These are phyloP conservation scores for Hirtodrosophila duncani DNA, from an alignment of 2,888 invertebrate genomes.

Conservation along the genomic window DNA sequence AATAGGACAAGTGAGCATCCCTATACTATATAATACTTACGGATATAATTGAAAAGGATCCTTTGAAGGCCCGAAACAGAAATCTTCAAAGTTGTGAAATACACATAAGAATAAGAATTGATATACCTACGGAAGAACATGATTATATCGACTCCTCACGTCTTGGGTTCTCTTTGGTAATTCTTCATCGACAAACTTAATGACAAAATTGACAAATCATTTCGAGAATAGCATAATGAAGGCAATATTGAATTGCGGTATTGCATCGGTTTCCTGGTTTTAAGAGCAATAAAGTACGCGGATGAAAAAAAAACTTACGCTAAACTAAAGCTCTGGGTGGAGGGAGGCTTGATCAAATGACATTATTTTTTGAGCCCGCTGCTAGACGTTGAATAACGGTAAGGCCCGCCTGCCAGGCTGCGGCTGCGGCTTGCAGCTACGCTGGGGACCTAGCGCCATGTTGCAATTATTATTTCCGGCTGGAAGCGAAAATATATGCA, in stretches of 20 bases:
- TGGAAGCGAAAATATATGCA: conserved; percentile 63
- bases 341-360: conserved; percentile 29
- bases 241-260: no score
- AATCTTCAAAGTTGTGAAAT: no score
- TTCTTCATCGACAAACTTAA: no score
- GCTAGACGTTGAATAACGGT: conserved; percentile 42
- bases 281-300: conserved; percentile 1
- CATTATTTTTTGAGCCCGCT: conserved; percentile 34
- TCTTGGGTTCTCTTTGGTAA: no score
- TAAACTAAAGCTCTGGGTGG: neutral
- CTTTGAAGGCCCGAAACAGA: no score
- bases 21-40: no score
- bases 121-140: no score
- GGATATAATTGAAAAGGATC: no score
- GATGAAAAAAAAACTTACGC: neutral
- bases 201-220: no score
- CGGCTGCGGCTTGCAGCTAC: conserved; percentile 15
- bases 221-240: no score
- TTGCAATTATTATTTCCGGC: conserved; percentile 69
- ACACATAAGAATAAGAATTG: neutral
- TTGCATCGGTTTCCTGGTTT: no score
- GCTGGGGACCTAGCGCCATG: conserved; percentile 52
- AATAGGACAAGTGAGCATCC: conserved; percentile 11
- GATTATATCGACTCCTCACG: neutral
- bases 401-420: conserved; percentile 37